phyloP scores from a whole-genome alignment of 2,113 vertebrate genomes.

The Callipepla squamata region DNA sequence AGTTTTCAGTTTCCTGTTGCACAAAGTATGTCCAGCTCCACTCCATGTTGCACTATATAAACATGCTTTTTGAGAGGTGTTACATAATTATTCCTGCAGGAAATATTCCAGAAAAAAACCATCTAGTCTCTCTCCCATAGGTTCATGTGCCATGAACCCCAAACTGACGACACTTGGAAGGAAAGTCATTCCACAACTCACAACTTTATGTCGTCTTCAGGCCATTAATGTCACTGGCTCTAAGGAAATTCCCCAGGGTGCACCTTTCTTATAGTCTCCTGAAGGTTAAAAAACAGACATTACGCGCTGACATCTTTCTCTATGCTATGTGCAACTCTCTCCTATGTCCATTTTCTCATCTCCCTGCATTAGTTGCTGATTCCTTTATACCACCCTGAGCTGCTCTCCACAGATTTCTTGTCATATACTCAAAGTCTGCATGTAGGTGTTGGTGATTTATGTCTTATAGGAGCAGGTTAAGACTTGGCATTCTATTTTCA shows the following conservation, averaged over 20 bases:
- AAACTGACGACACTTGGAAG: fast-evolving
- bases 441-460: not conserved
- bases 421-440: not conserved
- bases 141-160: not conserved
- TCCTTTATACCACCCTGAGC: not conserved
- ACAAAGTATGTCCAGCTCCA: not conserved
- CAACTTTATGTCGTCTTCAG: not conserved
- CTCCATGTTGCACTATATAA: not conserved
- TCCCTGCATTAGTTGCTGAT: not conserved
- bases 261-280: not conserved
- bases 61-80: fast-evolving
- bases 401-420: not conserved
- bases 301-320: not conserved
- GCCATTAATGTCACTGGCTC: not conserved
- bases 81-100: not conserved
- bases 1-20: fast-evolving
- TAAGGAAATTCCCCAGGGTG: not conserved
- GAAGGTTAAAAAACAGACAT: not conserved
- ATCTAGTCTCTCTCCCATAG: not conserved
- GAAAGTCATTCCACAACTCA: not conserved
- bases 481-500: not conserved
- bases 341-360: not conserved
- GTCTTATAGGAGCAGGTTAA: not conserved
- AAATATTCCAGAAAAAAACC: not conserved
- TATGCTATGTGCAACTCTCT: not conserved